Conservation (phyloP, 1,140 invertebrate genomes). For the Pentalonia nigronervosa region DNA sequence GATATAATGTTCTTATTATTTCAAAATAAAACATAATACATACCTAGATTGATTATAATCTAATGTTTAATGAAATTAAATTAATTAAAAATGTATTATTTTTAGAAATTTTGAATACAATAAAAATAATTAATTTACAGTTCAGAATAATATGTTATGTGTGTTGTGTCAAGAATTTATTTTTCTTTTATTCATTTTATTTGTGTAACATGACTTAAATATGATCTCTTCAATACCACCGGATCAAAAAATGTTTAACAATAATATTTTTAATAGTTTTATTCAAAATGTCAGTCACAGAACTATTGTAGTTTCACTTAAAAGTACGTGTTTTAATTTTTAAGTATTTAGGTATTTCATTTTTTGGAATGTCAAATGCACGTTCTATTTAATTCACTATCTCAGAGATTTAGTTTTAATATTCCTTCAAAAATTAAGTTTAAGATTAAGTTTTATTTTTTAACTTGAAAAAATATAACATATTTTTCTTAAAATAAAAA, state of each 20-base stretch:
- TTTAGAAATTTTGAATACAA: not conserved
- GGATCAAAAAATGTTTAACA: not conserved
- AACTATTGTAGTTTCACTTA: not conserved
- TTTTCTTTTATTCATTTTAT: not conserved
- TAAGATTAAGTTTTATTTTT: not conserved
- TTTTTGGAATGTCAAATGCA: slow-evolving; percentile 5
- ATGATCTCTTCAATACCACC: not conserved
- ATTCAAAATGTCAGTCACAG: not conserved
- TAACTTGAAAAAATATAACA: not conserved
- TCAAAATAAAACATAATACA: not conserved
- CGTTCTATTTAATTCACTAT: not conserved
- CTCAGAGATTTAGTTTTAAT: not conserved
- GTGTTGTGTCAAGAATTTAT: not conserved
- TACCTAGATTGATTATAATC: not conserved
- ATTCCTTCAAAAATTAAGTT: not conserved
- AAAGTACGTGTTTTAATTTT: slow-evolving; percentile 24
- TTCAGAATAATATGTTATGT: no score
- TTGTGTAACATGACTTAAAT: not conserved
- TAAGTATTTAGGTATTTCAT: slow-evolving; percentile 12
- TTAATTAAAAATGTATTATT: not conserved
- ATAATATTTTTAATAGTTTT: not conserved
- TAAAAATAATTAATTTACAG: no score
- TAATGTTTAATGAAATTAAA: not conserved
- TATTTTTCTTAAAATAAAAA: not conserved
- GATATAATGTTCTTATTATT: not conserved